Evolutionary conservation across 2,113 vertebrate genomes (phyloP).

Genomic region (Muntiacus reevesi): DNA sequence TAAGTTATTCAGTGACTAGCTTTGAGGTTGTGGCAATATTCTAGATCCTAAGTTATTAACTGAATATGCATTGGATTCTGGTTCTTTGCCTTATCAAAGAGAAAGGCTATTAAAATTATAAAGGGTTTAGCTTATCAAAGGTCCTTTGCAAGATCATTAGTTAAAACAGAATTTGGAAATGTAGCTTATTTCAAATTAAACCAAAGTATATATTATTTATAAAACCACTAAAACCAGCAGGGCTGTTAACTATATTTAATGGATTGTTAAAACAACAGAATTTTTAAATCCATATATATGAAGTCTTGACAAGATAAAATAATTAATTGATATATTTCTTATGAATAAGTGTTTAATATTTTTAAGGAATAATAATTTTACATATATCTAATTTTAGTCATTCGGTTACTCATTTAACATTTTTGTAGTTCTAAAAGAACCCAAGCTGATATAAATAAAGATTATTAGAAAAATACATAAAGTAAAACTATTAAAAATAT

Average conservation of each 20-base stretch:
- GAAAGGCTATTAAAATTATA: not conserved
- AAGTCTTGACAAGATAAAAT: not conserved
- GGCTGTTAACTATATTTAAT: not conserved
- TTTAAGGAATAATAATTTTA: not conserved
- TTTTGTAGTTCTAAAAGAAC: not conserved
- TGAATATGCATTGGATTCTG: not conserved
- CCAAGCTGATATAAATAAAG: not conserved
- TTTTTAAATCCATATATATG: not conserved
- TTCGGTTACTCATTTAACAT: not conserved
- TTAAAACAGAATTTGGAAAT: constrained; percentile 23
- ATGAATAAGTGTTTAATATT: not conserved
- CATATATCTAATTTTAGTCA: not conserved
- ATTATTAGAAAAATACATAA: not conserved
- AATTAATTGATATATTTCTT: not conserved
- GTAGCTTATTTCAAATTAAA: not conserved
- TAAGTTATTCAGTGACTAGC: not conserved
- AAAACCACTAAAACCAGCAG: not conserved
- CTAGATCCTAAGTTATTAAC: not conserved
- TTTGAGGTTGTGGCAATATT: not conserved
- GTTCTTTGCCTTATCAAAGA: not conserved
- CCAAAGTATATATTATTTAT: not conserved
- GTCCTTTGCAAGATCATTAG: not conserved
- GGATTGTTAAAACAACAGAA: not conserved
- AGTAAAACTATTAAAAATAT: constrained; percentile 4
- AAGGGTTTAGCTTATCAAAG: not conserved